Evolutionary conservation across 2,797 vertebrate species (phyloP).

Genomic region (Thunnus albacares): DNA sequence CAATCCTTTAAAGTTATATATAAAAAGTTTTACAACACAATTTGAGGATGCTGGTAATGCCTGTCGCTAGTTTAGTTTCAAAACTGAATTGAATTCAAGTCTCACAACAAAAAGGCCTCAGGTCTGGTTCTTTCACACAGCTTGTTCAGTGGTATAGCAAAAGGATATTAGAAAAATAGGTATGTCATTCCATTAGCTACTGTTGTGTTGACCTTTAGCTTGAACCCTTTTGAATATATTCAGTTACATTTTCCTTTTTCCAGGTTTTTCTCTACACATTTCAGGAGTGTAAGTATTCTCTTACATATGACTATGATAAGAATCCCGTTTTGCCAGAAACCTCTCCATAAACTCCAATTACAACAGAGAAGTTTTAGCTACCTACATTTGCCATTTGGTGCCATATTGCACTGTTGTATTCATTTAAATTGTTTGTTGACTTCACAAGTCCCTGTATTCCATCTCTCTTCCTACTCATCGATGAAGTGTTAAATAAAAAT

Average conservation of each 20-base stretch:
- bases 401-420: background rate
- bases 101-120: too few species aligned
- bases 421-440: background rate
- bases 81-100: too few species aligned
- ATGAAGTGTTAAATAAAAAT: constrained; percentile 20
- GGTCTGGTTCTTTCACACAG: too few species aligned
- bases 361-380: background rate
- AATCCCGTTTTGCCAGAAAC: background rate
- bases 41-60: too few species aligned
- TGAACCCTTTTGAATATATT: background rate
- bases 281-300: background rate
- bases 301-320: background rate
- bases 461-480: background rate
- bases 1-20: background rate
- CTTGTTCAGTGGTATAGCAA: too few species aligned
- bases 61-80: too few species aligned
- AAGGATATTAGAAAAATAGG: background rate
- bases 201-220: background rate
- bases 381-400: background rate
- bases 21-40: too few species aligned
- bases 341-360: background rate
- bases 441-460: background rate
- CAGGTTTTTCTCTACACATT: background rate
- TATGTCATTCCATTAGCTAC: too few species aligned
- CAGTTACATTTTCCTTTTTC: background rate